Percentiles rank a stretch among this genome's conserved stretches.
Conservation (phyloP, 2,888 invertebrate species). For the Himalopsyche kuldschensis region DNA sequence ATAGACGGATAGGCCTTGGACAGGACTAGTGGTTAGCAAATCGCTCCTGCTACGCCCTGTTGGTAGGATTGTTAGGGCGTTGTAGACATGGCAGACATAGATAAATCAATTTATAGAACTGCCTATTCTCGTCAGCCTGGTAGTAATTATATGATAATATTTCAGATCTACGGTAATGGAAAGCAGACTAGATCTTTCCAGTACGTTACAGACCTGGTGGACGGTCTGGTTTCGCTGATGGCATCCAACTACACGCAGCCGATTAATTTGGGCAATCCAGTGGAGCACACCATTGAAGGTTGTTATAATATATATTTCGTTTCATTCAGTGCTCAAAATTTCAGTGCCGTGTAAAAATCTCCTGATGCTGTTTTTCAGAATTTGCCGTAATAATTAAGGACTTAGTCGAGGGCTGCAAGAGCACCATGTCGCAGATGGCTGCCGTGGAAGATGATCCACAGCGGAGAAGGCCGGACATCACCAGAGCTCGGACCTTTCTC, state of each 20-base stretch:
- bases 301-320: slow-evolving; percentile 8
- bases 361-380: slow-evolving; percentile 56
- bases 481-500: slow-evolving; percentile 78
- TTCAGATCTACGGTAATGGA: slow-evolving; percentile 80
- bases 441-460: slow-evolving; percentile 97
- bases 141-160: neutral
- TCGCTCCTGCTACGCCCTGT: no score
- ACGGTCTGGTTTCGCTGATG: slow-evolving; percentile 92
- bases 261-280: slow-evolving; percentile 96
- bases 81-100: no score
- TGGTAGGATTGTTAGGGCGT: no score
- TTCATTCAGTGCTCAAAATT: neutral
- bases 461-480: slow-evolving; percentile 90
- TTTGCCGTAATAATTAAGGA: slow-evolving; percentile 85
- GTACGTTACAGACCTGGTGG: slow-evolving; percentile 95
- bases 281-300: slow-evolving; percentile 94
- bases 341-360: neutral
- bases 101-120: no score
- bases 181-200: slow-evolving; percentile 96
- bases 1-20: no score
- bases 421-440: slow-evolving; percentile 78
- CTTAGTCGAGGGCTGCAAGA: slow-evolving; percentile 79
- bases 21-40: no score
- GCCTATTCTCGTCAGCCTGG: no score
- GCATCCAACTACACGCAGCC: slow-evolving; percentile 90